A percentile compares a stretch with the other conserved stretches of the same genome.
Conservation (phyloP, 92 coral and sea anemone species). For the Epizoanthus illoricatus region DNA sequence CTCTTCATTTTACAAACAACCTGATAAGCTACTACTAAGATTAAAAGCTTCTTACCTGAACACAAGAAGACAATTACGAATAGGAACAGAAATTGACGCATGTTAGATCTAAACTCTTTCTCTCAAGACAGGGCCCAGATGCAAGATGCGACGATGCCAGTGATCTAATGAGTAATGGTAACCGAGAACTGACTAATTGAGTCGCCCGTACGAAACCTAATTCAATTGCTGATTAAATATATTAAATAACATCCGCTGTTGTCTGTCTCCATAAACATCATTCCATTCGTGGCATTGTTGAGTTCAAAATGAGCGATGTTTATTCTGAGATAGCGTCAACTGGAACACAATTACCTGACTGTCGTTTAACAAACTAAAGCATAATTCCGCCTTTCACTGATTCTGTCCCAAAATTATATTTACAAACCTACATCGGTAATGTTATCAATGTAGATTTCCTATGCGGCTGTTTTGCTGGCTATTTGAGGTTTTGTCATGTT, state of each 20-base stretch:
- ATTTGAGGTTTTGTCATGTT: slow-evolving; percentile 24
- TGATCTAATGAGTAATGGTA: neutral
- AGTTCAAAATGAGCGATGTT: slow-evolving; percentile 68
- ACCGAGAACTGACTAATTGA: slow-evolving; percentile 36
- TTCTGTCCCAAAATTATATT: neutral
- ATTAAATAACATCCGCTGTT: slow-evolving; percentile 45
- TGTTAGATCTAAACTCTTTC: neutral
- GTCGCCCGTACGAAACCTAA: slow-evolving; percentile 40
- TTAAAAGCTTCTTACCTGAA: slow-evolving; percentile 39
- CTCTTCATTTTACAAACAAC: slow-evolving; percentile 1
- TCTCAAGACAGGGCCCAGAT: neutral
- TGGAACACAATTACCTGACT: slow-evolving; percentile 2
- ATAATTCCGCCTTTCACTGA: slow-evolving; percentile 17
- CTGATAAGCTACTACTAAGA: neutral
- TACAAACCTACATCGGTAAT: neutral
- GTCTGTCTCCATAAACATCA: slow-evolving; percentile 55
- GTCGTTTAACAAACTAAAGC: neutral
- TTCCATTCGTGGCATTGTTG: slow-evolving; percentile 76
- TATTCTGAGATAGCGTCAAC: slow-evolving; percentile 66
- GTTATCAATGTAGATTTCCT: slow-evolving; percentile 29
- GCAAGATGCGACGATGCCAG: neutral
- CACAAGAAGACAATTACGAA: slow-evolving; percentile 9
- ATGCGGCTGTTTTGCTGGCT: slow-evolving; percentile 18
- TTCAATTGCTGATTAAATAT: slow-evolving; percentile 42
- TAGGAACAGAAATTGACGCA: slow-evolving; percentile 37